Percentiles rank a stretch among this genome's conserved stretches.
These are phyloP conservation scores for Poeciliopsis gracilis DNA, from an alignment of 2,797 vertebrate genomes.

Conservation along the genomic window DNA sequence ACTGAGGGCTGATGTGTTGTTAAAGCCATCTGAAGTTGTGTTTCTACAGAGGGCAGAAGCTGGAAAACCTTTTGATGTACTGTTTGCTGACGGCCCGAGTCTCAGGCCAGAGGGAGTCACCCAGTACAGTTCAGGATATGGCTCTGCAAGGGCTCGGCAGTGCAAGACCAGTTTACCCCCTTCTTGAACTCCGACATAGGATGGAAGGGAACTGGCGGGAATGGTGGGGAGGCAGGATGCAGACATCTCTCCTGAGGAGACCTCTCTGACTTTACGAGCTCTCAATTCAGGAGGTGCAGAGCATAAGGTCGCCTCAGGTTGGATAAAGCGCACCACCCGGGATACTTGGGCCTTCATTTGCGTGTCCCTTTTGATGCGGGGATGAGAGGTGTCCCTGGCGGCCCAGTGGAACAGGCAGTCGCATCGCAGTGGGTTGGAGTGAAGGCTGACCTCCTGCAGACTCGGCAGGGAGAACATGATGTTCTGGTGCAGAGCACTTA, in stretches of 20 bases:
- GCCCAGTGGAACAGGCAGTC: constrained; percentile 98
- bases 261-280: constrained; percentile 86
- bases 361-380: constrained; percentile 26
- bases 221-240: constrained; percentile 94
- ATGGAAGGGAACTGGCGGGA: constrained; percentile 86
- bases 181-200: constrained; percentile 77
- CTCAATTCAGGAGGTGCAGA: constrained; percentile 92
- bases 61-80: constrained; percentile 31
- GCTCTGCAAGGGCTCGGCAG: constrained; percentile 93
- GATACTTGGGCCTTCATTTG: constrained; percentile 18
- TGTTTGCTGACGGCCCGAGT: constrained; percentile 71
- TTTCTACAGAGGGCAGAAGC: constrained; percentile 30
- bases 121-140: constrained; percentile 94
- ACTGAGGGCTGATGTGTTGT: constrained; percentile 32
- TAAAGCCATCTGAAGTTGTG: constrained; percentile 34
- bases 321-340: constrained; percentile 88
- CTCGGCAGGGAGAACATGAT: constrained; percentile 90
- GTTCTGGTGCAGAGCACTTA: constrained; percentile 92
- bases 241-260: constrained; percentile 93
- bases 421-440: constrained; percentile 95
- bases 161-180: constrained; percentile 85
- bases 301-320: constrained; percentile 94
- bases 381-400: constrained; percentile 74
- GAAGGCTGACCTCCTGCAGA: constrained; percentile 95
- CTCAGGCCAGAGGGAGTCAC: constrained; percentile 87